A percentile compares a stretch with the other conserved stretches of the same genome.
These are phyloP conservation scores for Tryphoninae sp. DNA, from an alignment of 2,888 invertebrate genomes.

Conservation along the genomic window DNA sequence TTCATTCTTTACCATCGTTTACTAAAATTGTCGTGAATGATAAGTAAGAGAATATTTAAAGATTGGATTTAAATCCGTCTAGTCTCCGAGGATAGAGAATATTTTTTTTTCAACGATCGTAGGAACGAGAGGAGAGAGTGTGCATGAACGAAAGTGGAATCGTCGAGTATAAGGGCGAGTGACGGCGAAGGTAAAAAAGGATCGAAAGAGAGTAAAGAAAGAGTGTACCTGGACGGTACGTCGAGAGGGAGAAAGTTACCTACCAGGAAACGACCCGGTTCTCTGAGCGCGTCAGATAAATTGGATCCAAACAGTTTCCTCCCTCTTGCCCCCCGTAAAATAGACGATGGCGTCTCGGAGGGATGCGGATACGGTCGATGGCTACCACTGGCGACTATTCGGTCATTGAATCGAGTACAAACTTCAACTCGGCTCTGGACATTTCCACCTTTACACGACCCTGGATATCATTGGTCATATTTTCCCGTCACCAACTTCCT, in stretches of 20 bases:
- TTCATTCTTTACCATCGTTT: too few species aligned
- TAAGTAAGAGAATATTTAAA: too few species aligned
- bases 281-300: slow-evolving; percentile 71
- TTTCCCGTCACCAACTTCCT: not conserved
- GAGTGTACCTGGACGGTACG: slow-evolving; percentile 19
- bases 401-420: slow-evolving; percentile 66
- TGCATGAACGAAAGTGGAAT: slow-evolving; percentile 30
- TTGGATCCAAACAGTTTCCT: slow-evolving; percentile 72
- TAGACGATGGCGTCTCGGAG: slow-evolving; percentile 54
- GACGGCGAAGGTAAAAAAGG: slow-evolving; percentile 27
- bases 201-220: slow-evolving; percentile 11
- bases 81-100: too few species aligned
- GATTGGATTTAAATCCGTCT: too few species aligned
- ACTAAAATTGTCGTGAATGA: too few species aligned
- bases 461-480: slow-evolving; percentile 17
- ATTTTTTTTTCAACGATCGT: too few species aligned
- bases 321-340: slow-evolving; percentile 66
- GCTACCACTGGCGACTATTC: slow-evolving; percentile 44
- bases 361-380: slow-evolving; percentile 36
- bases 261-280: slow-evolving; percentile 73
- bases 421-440: slow-evolving; percentile 60
- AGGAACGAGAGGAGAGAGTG: not conserved
- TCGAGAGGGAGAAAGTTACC: slow-evolving; percentile 54
- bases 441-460: slow-evolving; percentile 14
- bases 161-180: slow-evolving; percentile 23